Evolutionary conservation across 2,113 vertebrate genomes (phyloP).

Genomic region (Takifugu flavidus): DNA sequence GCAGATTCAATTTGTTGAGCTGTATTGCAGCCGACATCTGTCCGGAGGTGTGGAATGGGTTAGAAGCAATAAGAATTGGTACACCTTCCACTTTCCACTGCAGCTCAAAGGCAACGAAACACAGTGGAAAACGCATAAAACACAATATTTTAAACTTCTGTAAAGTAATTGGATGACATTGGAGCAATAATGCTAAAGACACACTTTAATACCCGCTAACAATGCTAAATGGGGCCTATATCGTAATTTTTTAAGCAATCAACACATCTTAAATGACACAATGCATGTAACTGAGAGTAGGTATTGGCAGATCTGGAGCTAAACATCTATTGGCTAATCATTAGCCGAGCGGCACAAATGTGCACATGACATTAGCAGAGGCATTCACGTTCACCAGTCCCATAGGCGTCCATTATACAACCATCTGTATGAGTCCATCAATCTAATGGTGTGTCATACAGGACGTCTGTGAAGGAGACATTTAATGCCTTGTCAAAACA

Average conservation of each 20-base stretch:
- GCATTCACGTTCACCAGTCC: conserved; percentile 28
- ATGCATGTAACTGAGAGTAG: neutral
- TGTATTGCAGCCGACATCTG: conserved; percentile 36
- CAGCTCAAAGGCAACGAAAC: conserved; percentile 2
- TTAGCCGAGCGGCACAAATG: conserved; percentile 24
- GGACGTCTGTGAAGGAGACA: conserved; percentile 68
- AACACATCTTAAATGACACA: neutral
- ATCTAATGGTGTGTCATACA: conserved; percentile 65
- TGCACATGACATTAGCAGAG: conserved; percentile 36
- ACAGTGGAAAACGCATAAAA: neutral
- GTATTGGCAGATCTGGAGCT: conserved; percentile 11
- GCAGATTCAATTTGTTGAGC: conserved; percentile 68
- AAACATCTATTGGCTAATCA: conserved; percentile 19
- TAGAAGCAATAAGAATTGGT: conserved; percentile 39
- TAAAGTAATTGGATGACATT: too few relatives aligned
- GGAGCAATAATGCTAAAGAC: too few relatives aligned
- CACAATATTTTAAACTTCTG: too few relatives aligned
- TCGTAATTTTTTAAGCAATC: neutral
- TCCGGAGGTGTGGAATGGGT: conserved; percentile 42
- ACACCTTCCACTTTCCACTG: conserved; percentile 8
- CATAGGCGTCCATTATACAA: conserved; percentile 55
- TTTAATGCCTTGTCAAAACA: conserved; percentile 76
- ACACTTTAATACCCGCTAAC: too few relatives aligned
- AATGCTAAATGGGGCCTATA: too few relatives aligned
- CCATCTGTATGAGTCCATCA: conserved; percentile 68